Evolutionary conservation across 2,113 vertebrate species (phyloP).

Genomic region (Bambusicola thoracicus): DNA sequence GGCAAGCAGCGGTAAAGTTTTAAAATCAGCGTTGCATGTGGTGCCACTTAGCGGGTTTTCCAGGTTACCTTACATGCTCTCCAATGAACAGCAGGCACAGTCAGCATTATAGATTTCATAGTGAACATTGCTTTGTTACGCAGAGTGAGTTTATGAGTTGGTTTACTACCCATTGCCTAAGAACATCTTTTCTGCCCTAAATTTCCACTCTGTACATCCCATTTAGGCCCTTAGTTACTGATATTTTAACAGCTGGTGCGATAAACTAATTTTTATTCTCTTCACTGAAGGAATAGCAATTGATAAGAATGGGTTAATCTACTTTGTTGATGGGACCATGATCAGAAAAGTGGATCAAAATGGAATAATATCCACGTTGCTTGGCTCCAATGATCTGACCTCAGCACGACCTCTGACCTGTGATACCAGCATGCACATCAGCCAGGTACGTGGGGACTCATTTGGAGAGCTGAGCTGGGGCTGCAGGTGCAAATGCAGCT

Average conservation of each 20-base stretch:
- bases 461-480: not conserved
- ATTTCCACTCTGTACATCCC: not conserved
- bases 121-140: not conserved
- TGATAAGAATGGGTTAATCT: conserved; percentile 95
- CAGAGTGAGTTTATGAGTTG: not conserved
- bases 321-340: conserved; percentile 97
- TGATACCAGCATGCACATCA: conserved; percentile 96
- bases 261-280: not conserved
- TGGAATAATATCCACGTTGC: conserved; percentile 94
- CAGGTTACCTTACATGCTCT: not conserved
- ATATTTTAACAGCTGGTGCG: not conserved
- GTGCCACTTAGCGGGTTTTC: not conserved
- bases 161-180: not conserved
- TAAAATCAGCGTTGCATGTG: not conserved
- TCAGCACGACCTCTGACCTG: conserved; percentile 94
- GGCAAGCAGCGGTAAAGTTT: not conserved
- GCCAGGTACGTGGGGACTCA: conserved; percentile 84
- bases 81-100: not conserved
- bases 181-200: not conserved
- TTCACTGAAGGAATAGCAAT: conserved; percentile 88
- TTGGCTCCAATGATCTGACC: conserved; percentile 95
- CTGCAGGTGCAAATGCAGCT: not conserved
- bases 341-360: conserved; percentile 97
- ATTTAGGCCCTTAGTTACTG: not conserved
- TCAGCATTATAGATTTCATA: not conserved